Conservation (phyloP, 2,888 invertebrate genomes). For the Boloria selene region DNA sequence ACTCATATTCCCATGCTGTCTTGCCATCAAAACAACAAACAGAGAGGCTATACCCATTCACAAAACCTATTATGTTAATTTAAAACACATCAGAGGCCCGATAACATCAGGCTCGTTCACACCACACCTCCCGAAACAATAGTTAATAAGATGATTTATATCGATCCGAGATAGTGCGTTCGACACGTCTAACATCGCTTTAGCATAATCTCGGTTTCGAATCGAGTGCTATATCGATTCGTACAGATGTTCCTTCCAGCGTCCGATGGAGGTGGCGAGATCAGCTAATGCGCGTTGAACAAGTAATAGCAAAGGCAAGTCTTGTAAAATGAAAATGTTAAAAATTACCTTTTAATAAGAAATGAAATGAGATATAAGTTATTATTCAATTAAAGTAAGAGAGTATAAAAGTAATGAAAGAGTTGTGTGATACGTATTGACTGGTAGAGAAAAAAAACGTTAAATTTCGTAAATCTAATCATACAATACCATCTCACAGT, state of each 20-base stretch:
- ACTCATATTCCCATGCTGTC: constrained; percentile 38
- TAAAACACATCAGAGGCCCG: constrained; percentile 78
- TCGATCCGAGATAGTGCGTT: constrained; percentile 75
- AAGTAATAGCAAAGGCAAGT: background rate
- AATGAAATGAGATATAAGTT: no score
- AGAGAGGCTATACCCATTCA: constrained; percentile 77
- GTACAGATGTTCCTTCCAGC: constrained; percentile 63
- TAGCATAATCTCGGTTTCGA: constrained; percentile 77
- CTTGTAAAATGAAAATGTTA: background rate
- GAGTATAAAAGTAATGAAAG: no score
- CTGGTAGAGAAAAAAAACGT: background rate
- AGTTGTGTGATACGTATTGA: no score
- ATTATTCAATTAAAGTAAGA: no score
- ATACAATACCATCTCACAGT: constrained; percentile 9
- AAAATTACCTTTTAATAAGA: no score
- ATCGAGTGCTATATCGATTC: constrained; percentile 74
- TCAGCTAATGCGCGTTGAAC: constrained; percentile 32
- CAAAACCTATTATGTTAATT: constrained; percentile 83
- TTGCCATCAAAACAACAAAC: constrained; percentile 66
- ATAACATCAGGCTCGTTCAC: constrained; percentile 79
- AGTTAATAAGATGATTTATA: constrained; percentile 83
- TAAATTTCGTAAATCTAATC: background rate
- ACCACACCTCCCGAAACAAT: constrained; percentile 83
- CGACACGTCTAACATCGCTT: constrained; percentile 80
- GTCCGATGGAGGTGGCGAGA: constrained; percentile 25